phyloP scores from a whole-genome alignment of 2,797 vertebrate species.

The Myiothlypis chrysogaster region DNA sequence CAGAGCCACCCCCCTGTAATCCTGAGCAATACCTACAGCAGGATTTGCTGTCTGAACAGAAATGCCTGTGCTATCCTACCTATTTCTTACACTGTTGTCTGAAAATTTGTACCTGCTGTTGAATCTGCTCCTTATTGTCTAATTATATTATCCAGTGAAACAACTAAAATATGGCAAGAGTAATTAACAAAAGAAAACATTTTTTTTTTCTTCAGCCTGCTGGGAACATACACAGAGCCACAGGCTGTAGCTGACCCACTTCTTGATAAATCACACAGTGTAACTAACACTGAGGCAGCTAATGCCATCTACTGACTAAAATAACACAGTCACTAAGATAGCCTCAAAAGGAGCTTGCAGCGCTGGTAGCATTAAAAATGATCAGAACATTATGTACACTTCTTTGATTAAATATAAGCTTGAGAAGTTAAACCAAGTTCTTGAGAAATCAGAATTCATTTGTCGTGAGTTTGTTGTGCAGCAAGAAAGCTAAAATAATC shows the following conservation, averaged over 20 bases:
- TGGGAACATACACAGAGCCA: constrained; percentile 17
- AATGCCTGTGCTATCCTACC: not conserved
- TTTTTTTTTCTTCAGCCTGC: not conserved
- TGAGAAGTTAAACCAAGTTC: not conserved
- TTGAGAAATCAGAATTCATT: constrained; percentile 19
- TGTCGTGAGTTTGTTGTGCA: not conserved
- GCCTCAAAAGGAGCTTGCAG: not conserved
- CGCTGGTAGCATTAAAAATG: not conserved
- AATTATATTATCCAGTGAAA: constrained; percentile 21
- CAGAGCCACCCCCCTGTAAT: not conserved
- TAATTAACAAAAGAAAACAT: constrained; percentile 31
- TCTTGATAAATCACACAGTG: constrained; percentile 6
- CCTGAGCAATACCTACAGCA: not conserved
- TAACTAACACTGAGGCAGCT: constrained; percentile 32
- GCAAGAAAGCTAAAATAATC: not conserved
- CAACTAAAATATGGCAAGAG: constrained; percentile 32
- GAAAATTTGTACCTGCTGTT: not conserved
- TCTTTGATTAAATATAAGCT: not conserved
- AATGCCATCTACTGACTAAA: constrained; percentile 60
- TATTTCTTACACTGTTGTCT: not conserved
- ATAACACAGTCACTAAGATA: not conserved
- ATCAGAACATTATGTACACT: not conserved
- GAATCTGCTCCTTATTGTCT: not conserved
- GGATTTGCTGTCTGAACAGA: not conserved
- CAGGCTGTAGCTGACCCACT: constrained; percentile 54